Evolutionary conservation across 2,888 invertebrate genomes (phyloP), one percentile per base, ranked within the genome.

Genomic region (Xiphydria camelus): DNA sequence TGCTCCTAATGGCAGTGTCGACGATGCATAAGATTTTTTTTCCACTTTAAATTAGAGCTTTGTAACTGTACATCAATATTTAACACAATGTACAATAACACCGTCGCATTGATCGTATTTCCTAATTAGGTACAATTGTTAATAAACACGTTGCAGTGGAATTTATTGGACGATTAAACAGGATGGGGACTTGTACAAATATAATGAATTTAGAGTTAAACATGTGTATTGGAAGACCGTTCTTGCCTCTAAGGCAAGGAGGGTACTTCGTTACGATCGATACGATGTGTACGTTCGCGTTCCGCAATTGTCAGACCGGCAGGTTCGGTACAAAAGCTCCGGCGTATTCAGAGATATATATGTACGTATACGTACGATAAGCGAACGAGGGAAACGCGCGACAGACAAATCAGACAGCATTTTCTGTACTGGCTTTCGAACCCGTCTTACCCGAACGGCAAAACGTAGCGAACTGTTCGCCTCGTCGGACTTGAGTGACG

Each of bases 61-160:
- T 63, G 68, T 67, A 70, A 71, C 71, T 72, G 72, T 73, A 73
- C 73, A 73, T 66, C 53, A 63, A 68, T 73, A 70, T 70, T 64
- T 66, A 70, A 72, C 66, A 71, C 64, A 72, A 72, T 71, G 64
- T 69, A 70, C 64, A 66, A n/a, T 66, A 68, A 72, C 66, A 69
- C 61, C 60, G 61, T 71, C 64, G 57, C 63, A 61, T 17, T 34
- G 26, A 40, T 40, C 34, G 58, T 68, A 65, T 58, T 66, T 53
- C 54, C 66, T 68, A 68, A 62, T 72, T 68, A n/a, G n/a, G n/a
- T n/a, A 71, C 66, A 71, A 59, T 66, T 56, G 50, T 64, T 55
- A 63, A 64, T 67, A 59, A 66, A 68, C 58, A 59, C 38, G 18
- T 23, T 40, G 61, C 60, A 70, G 71, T 67, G 66, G 59, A 69